Evolutionary conservation across 2,113 vertebrate genomes (phyloP).

Genomic region (Halichoeres trimaculatus): DNA sequence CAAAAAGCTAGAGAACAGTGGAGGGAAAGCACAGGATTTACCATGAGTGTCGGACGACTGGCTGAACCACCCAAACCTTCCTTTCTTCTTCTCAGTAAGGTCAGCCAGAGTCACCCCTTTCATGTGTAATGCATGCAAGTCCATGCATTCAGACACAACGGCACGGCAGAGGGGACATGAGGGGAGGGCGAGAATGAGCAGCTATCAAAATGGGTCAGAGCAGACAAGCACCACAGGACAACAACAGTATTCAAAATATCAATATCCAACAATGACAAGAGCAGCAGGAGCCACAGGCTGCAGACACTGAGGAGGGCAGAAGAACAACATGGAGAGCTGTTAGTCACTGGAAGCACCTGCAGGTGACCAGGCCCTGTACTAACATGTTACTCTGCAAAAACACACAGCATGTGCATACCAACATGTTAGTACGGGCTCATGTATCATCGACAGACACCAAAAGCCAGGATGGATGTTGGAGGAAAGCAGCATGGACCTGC

Average conservation of each 20-base stretch:
- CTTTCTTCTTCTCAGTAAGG: slow-evolving; percentile 98
- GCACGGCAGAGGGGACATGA: slow-evolving; percentile 87
- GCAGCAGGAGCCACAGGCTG: slow-evolving; percentile 69
- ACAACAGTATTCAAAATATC: slow-evolving; percentile 79
- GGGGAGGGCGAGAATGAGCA: slow-evolving; percentile 75
- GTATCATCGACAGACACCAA: slow-evolving; percentile 49
- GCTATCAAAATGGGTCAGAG: slow-evolving; percentile 82
- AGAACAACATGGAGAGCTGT: slow-evolving; percentile 73
- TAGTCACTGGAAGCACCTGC: slow-evolving; percentile 67
- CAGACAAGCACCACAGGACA: slow-evolving; percentile 78
- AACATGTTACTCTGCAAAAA: slow-evolving; percentile 57
- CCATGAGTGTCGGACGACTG: slow-evolving; percentile 96
- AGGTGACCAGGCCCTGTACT: slow-evolving; percentile 54
- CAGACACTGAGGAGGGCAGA: slow-evolving; percentile 75
- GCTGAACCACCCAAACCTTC: slow-evolving; percentile 94
- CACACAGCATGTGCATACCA: slow-evolving; percentile 27
- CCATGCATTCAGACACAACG: slow-evolving; percentile 88
- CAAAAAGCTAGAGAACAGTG: slow-evolving; percentile 55
- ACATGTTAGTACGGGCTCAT: slow-evolving; percentile 58
- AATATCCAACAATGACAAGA: slow-evolving; percentile 72
- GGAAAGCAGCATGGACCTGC: slow-evolving; percentile 41
- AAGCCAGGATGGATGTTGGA: slow-evolving; percentile 56
- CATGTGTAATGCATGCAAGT: slow-evolving; percentile 89
- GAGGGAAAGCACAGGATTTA: slow-evolving; percentile 85
- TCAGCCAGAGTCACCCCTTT: slow-evolving; percentile 96